Evolutionary conservation across 2,797 vertebrate genomes (phyloP), one percentile per base, ranked within the genome.

Genomic region (Cossypha dichroa): DNA sequence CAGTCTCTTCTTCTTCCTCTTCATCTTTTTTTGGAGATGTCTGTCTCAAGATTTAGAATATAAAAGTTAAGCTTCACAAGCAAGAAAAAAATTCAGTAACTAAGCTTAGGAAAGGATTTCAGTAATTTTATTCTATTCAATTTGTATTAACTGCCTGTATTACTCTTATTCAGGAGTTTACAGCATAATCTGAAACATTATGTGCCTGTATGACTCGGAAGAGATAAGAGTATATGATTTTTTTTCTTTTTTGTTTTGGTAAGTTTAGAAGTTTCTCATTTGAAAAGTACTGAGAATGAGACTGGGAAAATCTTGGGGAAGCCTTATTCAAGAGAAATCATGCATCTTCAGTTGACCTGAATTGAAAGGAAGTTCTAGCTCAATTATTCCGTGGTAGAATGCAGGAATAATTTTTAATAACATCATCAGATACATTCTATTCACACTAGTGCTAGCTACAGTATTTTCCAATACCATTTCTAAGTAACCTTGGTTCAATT

Each of bases 1-100:
- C 97, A 34, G 98, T 98, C 80, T 99, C 99, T 91, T 99, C 99
- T 76, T 99, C 99, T 83, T 99, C 99, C 38, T 99, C 99, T 82
- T 99, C 99, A 60, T 98, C 97, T 97, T 98, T 99, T 92, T 97
- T 98, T 92, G 99, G 98, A n/a, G 98, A 98, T 97, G 98, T 99
- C 99, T 99, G 97, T 95, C 97, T 96, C 98, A 85, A 91, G 62
- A 92, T 94, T 95, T 88, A 87, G 64, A 94, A 95, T 62, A 95
- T 56, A 63, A 6, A 79, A 81, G 72, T 91, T 86, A 93, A 87
- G 91, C 20, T 88, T 92, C 20, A 34, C 17, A 17, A 79, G 11
- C 59, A 59, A 87, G 43, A 73, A 90, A 64, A 72, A 55, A 38
- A 13, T 0, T 6, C 3, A 54, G 22, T 62, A 79, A 77, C 46